Base-by-base conservation (phyloP, 30 jellyfish, hydroid and myxozoan species). In the Hydractinia echinata region DNA sequence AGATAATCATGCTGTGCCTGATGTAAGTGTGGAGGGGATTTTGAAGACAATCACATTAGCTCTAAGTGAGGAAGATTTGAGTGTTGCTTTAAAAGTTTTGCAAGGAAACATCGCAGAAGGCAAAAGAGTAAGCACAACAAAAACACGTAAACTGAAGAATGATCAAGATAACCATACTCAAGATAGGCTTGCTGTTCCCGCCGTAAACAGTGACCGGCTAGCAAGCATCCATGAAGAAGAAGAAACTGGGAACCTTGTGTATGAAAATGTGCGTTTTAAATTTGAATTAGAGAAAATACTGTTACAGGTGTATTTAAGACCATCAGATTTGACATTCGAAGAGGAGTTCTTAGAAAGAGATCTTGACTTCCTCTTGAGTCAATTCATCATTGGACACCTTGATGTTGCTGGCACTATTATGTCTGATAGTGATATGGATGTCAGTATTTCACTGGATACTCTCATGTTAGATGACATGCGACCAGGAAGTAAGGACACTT, bases 101-200 rank as follows among this genome's bases (percentile, higher is more conserved):
- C 68, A 92, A 44, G 91, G 96, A 20, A 92, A 92, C 60, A 18
- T 92, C 84, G 94, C 86, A 15, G 98, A 92, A 81, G 96, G 96
- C 0, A 52, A 77, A 52, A 21, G 18, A 53, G 4, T 4, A 8
- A 44, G 51, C 54, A 76, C 61, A 7, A 0, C 5, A 4, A 77
- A 77, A 51, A 6, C 51, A 77, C 15, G 9, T 50, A 21, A 77
- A 52, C 56, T 30, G 58, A 72, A 72, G 5, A 30, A 30, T 30
- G 44, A 30, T 30, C 73, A 76, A 14, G 84, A 76, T 16, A 55
- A 55, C 19, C 20, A 19, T 20, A 13, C 76, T 52, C 10, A n/a
- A 52, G 84, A 79, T 7, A 0, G 56, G 61, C 19, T 56, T 19
- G 51, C 21, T 10, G n/a, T 19, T 8, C 76, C 83, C 8, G 2